These are phyloP conservation scores for Drosophila sturtevanti DNA, from an alignment of 1,140 invertebrate genomes.

Conservation along the genomic window DNA sequence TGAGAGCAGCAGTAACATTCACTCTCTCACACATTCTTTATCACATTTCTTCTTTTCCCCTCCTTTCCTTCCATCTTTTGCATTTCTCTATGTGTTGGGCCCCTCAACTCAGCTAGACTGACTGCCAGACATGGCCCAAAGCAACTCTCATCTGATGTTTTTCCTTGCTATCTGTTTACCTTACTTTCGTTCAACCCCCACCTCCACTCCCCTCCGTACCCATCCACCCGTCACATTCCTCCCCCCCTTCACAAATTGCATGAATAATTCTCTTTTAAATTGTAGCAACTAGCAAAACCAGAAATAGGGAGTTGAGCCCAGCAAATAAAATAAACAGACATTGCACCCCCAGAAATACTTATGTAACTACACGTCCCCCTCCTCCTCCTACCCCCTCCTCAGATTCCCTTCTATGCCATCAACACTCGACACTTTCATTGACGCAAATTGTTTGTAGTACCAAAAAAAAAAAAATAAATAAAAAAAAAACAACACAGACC, in stretches of 20 bases:
- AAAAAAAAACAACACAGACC: conserved; percentile 2
- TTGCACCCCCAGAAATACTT: conserved; percentile 13
- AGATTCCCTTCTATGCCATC: neutral
- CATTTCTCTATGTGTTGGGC: too few species aligned
- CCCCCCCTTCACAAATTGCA: conserved; percentile 65
- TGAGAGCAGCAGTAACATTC: conserved; percentile 18
- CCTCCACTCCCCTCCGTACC: too few species aligned
- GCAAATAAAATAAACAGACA: conserved; percentile 68
- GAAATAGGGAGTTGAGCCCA: conserved; percentile 15
- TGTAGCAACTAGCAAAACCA: conserved; percentile 59
- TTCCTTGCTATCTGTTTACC: conserved; percentile 18
- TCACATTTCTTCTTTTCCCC: too few species aligned
- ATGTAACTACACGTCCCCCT: neutral
- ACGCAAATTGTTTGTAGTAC: conserved; percentile 75
- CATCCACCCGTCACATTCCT: neutral
- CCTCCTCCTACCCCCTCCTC: neutral
- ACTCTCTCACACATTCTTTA: neutral
- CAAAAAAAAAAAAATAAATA: conserved; percentile 26
- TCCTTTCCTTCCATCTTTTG: too few species aligned
- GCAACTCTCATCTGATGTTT: conserved; percentile 18
- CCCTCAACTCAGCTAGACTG: conserved; percentile 28
- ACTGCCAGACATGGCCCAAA: conserved; percentile 28
- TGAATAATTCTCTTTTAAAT: conserved; percentile 82
- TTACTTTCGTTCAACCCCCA: too few species aligned
- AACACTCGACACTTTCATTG: conserved; percentile 64